Base-by-base conservation (phyloP, 1,140 invertebrate genomes). In the Drosophila sturtevanti region DNA sequence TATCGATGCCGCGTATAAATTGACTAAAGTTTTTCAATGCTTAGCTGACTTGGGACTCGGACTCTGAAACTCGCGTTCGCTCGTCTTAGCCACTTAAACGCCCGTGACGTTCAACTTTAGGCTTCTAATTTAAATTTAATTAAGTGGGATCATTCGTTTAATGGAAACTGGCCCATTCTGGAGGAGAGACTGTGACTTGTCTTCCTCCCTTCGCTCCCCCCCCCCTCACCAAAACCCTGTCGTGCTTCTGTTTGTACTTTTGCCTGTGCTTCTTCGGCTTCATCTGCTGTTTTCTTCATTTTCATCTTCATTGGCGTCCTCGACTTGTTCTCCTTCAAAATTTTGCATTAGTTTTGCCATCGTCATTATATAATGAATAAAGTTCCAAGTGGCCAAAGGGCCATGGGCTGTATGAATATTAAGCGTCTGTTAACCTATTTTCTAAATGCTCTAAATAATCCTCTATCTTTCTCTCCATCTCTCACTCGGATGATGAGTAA, bases 71-170 rank as follows among this genome's bases (percentile, higher is more conserved):
- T 48, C 16, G 16, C 16, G 10, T 10, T 48, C 38, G 38, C 38
- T 41, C 41, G 16, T 48, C 41, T 48, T 48, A 70, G 79, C 44
- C 55, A 63, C 68, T 77, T 70, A 80, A 85, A 66, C 73, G 68
- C 66, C 61, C 77, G 84, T 84, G 84, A 79, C 79, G 84, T 84
- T 81, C 79, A 89, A 80, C 79, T 89, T 89, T 87, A 87, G 84
- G 77, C 84, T 80, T 73, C 73, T 89, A 89, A 89, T 89, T 89
- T 89, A 89, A 89, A 89, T 89, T 89, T 89, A 89, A 89, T 89
- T 89, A 89, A 89, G 84, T 89, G 73, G 77, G 62, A 79, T 74
- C 73, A 84, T 74, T 82, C 75, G 75, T 60, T 72, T 78, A 78
- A 78, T 77, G 68, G 62, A 77, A 78, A 59, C 55, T 68, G 65